Base-by-base conservation (phyloP, 2,888 invertebrate genomes). In the Ernsta delagoae region DNA sequence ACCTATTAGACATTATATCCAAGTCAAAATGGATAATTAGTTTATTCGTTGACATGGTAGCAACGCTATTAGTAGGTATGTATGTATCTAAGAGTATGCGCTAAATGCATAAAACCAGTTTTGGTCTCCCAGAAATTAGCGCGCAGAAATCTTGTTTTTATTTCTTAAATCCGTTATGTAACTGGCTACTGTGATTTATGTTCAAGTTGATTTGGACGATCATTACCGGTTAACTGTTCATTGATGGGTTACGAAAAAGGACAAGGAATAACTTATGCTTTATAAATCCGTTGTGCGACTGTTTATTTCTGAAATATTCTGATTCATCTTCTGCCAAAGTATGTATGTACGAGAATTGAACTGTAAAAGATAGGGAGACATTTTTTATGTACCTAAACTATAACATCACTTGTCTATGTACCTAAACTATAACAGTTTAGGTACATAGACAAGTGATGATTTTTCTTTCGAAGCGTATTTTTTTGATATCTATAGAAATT, bases 151-250 rank as follows among this genome's bases (percentile, higher is more conserved):
- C 31, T 31, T 31, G 31, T 45, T 56, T 54, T 67, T 66, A 43
- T 67, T 61, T 60, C 41, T 16, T 43, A 60, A 67, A 56, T 67
- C 67, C 67, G 67, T 67, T 67, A 67, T 67, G 60, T 56, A 67
- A 67, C 67, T 36, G 67, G 53, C 45, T 54, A 36, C 34, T 45
- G 66, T 31, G 31, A 31, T 31, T 31, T 31, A 67, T 61, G 54
- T 54, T 67, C 11, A 53, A 45, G 43, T 60, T 16, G 41, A 50
- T 39, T 31, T 12, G 43, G 54, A 53, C 39, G 8, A 45, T 61
- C 54, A 61, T 67, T 67, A 67, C 43, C 36, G 54, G 43, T 4
- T 66, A 60, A 66, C 66, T 43, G 59, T 66, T 66, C n/a, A 43
- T 43, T 43, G 39, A 41, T 43, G 53, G 34, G 59, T 66, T 60